Evolutionary conservation across 2,113 vertebrate species (phyloP), one percentile per base, ranked within the genome.

Genomic region (Sinocyclocheilus maitianheensis): DNA sequence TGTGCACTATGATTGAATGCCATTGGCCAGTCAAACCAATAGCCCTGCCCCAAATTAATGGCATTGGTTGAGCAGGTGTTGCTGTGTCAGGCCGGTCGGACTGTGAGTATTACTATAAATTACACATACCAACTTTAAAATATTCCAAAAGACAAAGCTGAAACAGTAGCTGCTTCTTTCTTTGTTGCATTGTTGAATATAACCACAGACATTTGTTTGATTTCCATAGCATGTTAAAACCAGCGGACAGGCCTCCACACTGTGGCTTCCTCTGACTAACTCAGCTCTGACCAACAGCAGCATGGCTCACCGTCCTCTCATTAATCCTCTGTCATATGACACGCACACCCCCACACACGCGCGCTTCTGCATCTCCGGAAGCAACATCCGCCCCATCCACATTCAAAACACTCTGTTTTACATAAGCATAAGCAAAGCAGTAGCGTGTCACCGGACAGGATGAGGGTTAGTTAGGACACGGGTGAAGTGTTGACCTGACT

Each of bases 371-470:
- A 74, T 63, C 84, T 88, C 86, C 71, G 51, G 76, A 90, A 84
- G 83, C 85, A 74, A 88, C 87, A 87, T 90, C 85, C 85, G 40
- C 55, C 74, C 77, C 85, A 88, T 88, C 86, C 85, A 85, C 87
- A 90, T 90, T 88, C 87, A 89, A 90, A 91, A 88, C 37, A 22
- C 34, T 46, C 81, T 81, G 87, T 67, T 91, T 91, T 91, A 85
- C 87, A 79, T 90, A 58, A 67, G 87, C 87, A 79, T 90, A 60
- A 69, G 85, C 65, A 72, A 81, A 81, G 26, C 75, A 88, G 69
- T 5, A 37, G 26, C 6, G 6, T 74, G 48, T 48, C 10, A 72
- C 46, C 20, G 22, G 72, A 11, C 84, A 78, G 84, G 81, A 81
- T 69, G 76, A 37, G 80, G 85, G 60, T 84, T 71, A 79, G 53